Evolutionary conservation across 2,797 vertebrate species (phyloP), one percentile per base, ranked within the genome.

Genomic region (Eurystomus glaucurus): DNA sequence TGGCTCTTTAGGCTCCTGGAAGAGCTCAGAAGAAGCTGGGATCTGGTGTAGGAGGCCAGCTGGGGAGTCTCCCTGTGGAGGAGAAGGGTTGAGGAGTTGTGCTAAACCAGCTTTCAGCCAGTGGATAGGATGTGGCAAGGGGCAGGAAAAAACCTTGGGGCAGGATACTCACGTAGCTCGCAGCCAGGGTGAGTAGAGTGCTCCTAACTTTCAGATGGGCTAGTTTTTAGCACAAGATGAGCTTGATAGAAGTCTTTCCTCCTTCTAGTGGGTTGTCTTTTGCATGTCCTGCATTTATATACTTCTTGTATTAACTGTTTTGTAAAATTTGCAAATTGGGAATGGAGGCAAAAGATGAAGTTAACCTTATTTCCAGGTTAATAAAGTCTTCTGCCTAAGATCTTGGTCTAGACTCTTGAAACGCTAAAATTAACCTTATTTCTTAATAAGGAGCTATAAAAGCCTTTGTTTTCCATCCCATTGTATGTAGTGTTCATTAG

Each of bases 11-110:
- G 23, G 31, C 26, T 85, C 23, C 43, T n/a, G 7, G 37, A 74
- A 33, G 19, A 62, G 57, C 39, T 85, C 10, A 7, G 33, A 46
- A 58, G 52, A 4, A 72, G 17, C 9, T 25, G 41, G 29, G 35
- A 77, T 21, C 10, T 68, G 37, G 1, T 15, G 1, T 35, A 16
- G 28, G 21, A 22, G 52, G 15, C 45, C 16, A 16, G 6, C 5
- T 70, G 41, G 19, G 28, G 21, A 43, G 7, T 5, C 1, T 61
- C 2, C 15, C 29, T 9, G 0, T 1, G 14, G 23, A 25, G 46
- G 10, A 13, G 11, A 46, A 76, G 21, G 10, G 3, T 1, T 46
- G 62, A 66, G n/a, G 57, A 64, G 10, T 0, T 52, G 50, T 37
- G 10, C 17, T 35, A 39, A 71, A 6, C 0, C 45, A 46, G 10